Base-by-base conservation (phyloP, 2,888 invertebrate species). In the Apotomis betuletana region DNA sequence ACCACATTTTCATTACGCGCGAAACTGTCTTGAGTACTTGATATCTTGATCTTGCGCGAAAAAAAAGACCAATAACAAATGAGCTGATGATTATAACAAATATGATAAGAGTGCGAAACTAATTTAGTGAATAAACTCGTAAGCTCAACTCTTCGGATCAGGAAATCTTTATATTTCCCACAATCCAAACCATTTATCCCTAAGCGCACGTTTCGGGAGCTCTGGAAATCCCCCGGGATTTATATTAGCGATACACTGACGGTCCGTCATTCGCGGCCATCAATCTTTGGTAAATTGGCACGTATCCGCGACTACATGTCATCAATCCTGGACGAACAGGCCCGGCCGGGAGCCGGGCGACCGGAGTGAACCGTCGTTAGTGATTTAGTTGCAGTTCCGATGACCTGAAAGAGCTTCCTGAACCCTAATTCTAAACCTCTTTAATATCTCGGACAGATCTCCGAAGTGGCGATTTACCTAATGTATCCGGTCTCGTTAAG, bases 251-350 rank as follows among this genome's bases (percentile, higher is more conserved):
- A 63, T 63, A 63, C 36, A 49, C 6, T 44, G 62, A 62, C 55
- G 41, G 61, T 38, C 15, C 57, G 61, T 55, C 60, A 60, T 46
- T n/a, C 13, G 4, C 6, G 49, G 41, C 57, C 38, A 69, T 69
- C 57, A 55, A 63, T 69, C 69, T 63, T 41, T 15, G 4, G 62
- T 57, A 63, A 62, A 63, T 63, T 62, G 69, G 57, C 54, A 51
- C 9, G 9, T 44, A 27, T 15, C 41, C 51, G 51, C 49, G 38
- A 13, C 38, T 49, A 10, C 49, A 13, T n/a, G 38, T 41, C 60
- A 67, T 70, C 70, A 10, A 61, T 67, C 70, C 41, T 55, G 27
- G n/a, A 46, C 15, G 51, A 57, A 58, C 51, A 15, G n/a, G 44
- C 0, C 54, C 13, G 10, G 10, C 13, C 27, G 27, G 27, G 27